Conservation (phyloP, 2,888 invertebrate genomes). For the Agrilus mali region DNA sequence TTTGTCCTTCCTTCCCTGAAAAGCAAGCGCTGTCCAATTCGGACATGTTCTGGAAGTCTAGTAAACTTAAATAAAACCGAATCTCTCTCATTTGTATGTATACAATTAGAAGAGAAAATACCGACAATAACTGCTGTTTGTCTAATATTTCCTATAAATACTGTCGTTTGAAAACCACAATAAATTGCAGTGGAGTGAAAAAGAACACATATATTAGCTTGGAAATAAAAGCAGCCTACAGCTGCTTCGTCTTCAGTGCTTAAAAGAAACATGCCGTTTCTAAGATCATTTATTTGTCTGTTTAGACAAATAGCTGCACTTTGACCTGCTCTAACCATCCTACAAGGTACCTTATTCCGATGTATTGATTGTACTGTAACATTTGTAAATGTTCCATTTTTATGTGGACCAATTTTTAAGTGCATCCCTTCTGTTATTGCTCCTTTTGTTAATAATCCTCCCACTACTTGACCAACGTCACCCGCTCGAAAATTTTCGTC, state of each 20-base stretch:
- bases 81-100: conserved; percentile 74
- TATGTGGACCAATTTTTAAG: conserved; percentile 62
- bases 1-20: conserved; percentile 77
- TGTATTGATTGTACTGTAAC: conserved; percentile 77
- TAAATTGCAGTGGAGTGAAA: conserved; percentile 75
- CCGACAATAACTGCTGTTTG: conserved; percentile 89
- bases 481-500: conserved; percentile 87
- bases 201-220: conserved; percentile 83
- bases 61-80: conserved; percentile 82
- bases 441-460: conserved; percentile 75
- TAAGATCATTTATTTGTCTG: conserved; percentile 44
- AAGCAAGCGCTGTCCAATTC: conserved; percentile 64
- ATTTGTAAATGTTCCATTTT: conserved; percentile 64
- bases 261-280: conserved; percentile 79
- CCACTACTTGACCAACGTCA: conserved; percentile 72
- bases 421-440: conserved; percentile 73
- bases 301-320: conserved; percentile 72
- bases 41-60: conserved; percentile 78
- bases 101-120: conserved; percentile 49
- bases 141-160: conserved; percentile 89
- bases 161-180: conserved; percentile 80
- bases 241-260: conserved; percentile 36
- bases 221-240: conserved; percentile 29
- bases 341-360: conserved; percentile 83
- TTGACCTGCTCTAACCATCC: conserved; percentile 79